Conservation (phyloP, 2,113 vertebrate genomes). For the Dermatemys mawii region DNA sequence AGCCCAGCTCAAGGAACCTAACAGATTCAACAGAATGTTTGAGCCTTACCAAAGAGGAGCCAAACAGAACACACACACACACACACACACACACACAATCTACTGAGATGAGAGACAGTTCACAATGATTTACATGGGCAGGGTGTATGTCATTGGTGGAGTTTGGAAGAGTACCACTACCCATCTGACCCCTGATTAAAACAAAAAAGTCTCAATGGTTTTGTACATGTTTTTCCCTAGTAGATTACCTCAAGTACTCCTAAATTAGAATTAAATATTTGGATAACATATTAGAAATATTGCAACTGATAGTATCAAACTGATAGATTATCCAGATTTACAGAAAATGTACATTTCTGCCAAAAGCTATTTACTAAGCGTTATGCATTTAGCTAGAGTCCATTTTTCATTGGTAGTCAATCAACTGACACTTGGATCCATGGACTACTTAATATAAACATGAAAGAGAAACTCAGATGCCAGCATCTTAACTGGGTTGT, state of each 20-base stretch:
- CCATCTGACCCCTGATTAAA: not conserved
- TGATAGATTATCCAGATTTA: not conserved
- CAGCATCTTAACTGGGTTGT: too few relatives aligned
- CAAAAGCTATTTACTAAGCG: not conserved
- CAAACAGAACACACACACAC: not conserved
- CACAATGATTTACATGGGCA: not conserved
- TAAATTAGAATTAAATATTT: not conserved
- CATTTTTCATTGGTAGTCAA: too few relatives aligned
- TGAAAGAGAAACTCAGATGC: too few relatives aligned
- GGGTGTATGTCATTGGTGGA: not conserved
- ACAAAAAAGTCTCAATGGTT: not conserved
- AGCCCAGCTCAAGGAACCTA: not conserved
- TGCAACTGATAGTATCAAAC: too few relatives aligned
- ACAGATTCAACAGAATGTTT: not conserved
- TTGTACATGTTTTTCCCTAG: accelerated
- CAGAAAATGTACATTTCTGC: too few relatives aligned
- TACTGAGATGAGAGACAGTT: too few relatives aligned
- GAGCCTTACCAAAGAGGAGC: not conserved
- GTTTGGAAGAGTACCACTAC: accelerated
- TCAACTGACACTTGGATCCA: too few relatives aligned
- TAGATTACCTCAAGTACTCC: accelerated
- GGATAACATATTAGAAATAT: accelerated
- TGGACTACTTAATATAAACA: too few relatives aligned
- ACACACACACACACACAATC: too few relatives aligned
- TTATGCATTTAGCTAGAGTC: too few relatives aligned